phyloP scores from a whole-genome alignment of 2,797 vertebrate genomes.

The Smutsia gigantea region DNA sequence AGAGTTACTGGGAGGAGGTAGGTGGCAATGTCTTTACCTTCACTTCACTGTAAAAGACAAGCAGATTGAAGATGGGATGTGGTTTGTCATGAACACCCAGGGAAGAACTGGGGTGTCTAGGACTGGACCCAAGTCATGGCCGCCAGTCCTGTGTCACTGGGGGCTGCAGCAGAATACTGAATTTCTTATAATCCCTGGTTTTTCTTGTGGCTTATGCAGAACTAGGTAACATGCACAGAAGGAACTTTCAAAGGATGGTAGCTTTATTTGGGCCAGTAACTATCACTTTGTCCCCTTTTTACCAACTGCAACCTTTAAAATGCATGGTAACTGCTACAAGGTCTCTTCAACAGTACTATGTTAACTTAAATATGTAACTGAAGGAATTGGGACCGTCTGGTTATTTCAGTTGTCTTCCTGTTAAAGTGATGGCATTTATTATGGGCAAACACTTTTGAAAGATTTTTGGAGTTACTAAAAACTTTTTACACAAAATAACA shows the following conservation, averaged over 20 bases:
- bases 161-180: not conserved
- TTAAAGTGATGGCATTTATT: not conserved
- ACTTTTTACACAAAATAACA: not conserved
- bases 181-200: not conserved
- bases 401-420: conserved; percentile 20
- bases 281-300: not conserved
- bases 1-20: not conserved
- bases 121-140: not conserved
- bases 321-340: not conserved
- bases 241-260: not conserved
- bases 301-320: not conserved
- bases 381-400: not conserved
- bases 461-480: conserved; percentile 33
- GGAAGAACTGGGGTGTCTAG: not conserved
- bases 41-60: not conserved
- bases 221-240: not conserved
- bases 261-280: not conserved
- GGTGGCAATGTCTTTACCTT: not conserved
- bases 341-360: not conserved
- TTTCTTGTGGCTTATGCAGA: not conserved
- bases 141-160: not conserved
- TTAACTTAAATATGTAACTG: conserved; percentile 57
- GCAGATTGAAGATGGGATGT: not conserved
- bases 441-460: not conserved
- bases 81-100: not conserved